Conservation (phyloP, 2,797 vertebrate genomes). For the Peromyscus nudipes region DNA sequence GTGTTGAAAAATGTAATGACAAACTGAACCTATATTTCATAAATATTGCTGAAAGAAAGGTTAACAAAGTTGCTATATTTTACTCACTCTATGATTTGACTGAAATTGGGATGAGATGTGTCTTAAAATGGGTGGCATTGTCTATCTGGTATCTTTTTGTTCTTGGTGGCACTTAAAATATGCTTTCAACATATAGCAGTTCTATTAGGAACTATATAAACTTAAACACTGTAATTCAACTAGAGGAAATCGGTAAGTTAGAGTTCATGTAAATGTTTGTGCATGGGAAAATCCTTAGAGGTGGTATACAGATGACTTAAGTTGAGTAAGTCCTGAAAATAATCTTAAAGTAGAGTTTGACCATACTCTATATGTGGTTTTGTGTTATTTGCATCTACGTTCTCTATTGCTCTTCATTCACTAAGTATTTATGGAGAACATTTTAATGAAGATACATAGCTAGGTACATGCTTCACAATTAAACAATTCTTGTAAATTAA, state of each 20-base stretch:
- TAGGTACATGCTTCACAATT: background rate
- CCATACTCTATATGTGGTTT: background rate
- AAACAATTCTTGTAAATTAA: background rate
- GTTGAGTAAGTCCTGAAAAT: background rate
- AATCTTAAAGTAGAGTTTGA: constrained; percentile 17
- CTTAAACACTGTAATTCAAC: background rate
- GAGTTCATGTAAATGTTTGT: background rate
- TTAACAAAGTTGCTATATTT: constrained; percentile 40
- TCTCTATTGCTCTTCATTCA: constrained; percentile 42
- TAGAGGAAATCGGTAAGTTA: constrained; percentile 23
- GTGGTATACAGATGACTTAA: background rate
- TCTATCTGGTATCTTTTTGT: constrained; percentile 38
- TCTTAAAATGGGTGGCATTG: constrained; percentile 45
- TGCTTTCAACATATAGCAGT: background rate
- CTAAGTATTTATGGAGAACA: constrained; percentile 7
- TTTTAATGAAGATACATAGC: background rate
- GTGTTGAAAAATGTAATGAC: constrained; percentile 18
- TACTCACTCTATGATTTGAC: background rate
- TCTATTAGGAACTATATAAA: constrained; percentile 41
- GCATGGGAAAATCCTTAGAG: background rate
- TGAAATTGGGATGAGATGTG: background rate
- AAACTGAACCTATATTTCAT: constrained; percentile 39
- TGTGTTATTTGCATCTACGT: background rate
- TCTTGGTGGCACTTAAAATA: constrained; percentile 46
- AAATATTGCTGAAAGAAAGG: background rate